Evolutionary conservation across 2,888 invertebrate species (phyloP).

Genomic region (Diadegma fenestrale): DNA sequence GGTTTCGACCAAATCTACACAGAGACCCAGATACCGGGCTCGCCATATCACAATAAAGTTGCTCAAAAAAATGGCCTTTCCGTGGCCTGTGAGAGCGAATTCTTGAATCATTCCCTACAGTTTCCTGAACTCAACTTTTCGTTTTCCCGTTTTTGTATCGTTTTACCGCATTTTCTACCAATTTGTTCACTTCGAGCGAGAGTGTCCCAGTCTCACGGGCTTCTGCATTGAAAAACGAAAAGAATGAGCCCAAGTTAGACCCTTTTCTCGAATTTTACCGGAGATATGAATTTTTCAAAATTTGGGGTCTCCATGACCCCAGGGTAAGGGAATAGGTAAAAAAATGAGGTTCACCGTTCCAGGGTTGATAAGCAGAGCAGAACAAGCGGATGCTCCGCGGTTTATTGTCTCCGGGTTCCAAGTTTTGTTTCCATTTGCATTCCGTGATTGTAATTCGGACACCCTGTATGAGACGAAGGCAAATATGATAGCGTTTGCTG

Average conservation of each 20-base stretch:
- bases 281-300: too few relatives aligned
- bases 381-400: neutral
- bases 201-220: too few relatives aligned
- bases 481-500: conserved; percentile 56
- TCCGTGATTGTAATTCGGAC: neutral
- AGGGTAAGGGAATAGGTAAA: too few relatives aligned
- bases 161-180: too few relatives aligned
- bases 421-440: neutral
- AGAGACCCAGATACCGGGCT: neutral
- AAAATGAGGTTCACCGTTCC: too few relatives aligned
- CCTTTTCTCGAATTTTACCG: too few relatives aligned
- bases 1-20: neutral
- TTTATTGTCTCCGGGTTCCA: neutral
- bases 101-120: neutral
- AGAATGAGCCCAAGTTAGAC: too few relatives aligned
- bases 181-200: too few relatives aligned
- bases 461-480: neutral
- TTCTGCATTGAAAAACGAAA: too few relatives aligned
- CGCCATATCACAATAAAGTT: neutral
- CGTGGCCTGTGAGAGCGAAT: neutral
- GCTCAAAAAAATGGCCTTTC: neutral
- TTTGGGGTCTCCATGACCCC: too few relatives aligned
- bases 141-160: too few relatives aligned
- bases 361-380: neutral
- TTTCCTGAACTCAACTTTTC: neutral